Evolutionary conservation across 2,888 invertebrate genomes (phyloP), one percentile per base, ranked within the genome.

Genomic region (Sinohyriopsis cumingii): DNA sequence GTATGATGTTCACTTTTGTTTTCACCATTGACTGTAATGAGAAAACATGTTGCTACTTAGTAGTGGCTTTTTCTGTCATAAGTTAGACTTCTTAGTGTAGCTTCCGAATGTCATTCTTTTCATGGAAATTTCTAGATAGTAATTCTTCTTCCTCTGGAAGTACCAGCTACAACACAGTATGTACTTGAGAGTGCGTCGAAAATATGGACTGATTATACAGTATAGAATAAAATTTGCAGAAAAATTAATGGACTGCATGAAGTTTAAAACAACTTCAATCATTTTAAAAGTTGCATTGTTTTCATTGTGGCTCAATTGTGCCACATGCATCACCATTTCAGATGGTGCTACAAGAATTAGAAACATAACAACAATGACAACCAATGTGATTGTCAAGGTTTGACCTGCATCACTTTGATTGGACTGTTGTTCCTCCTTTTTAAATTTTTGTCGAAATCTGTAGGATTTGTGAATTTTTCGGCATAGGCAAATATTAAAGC

Each of bases 221-320:
- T 95, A 95, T 73, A 95, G 94, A 89, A 94, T 94, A 91, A 95
- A 95, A 56, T 94, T 94, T 75, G 94, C 93, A 55, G 94, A 94
- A 89, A 94, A 95, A 89, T 94, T 94, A 79, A 93, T 93, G 63
- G 94, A 91, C 91, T 95, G 94, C 86, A 95, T 90, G 55, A 94
- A 91, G 90, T 95, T 95, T 69, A 94, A 94, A 64, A 94, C 79
- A 22, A 80, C 81, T 67, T 85, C 84, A 20, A 85, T 88, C 1
- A 86, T 84, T 73, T 84, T 85, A 64, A 82, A 83, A 3, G 81
- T 72, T 66, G 86, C 84, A 63, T 78, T 79, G 65, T 78, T 79
- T n/a, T 77, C 79, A n/a, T 73, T 79, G 67, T 82, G 80, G 63
- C 77, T 79, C 55, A 84, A 73, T 59, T 80, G 75, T 6, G 80